Conservation (phyloP, 2,888 invertebrate species). For the Dexiosoma caninum region DNA sequence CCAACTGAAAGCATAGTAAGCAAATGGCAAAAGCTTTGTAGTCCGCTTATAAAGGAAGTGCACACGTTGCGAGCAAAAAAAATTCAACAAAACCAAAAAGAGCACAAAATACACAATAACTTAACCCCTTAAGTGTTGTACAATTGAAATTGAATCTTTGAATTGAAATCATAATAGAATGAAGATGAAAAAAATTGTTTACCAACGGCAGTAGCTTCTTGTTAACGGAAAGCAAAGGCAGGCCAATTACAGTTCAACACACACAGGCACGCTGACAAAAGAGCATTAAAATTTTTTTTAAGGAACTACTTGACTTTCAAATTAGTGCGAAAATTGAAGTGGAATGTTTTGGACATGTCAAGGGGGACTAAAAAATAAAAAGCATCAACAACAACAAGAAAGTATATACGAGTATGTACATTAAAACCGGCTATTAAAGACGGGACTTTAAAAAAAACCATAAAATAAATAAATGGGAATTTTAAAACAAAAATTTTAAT, state of each 20-base stretch:
- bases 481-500: too few relatives aligned
- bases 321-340: conserved; percentile 7
- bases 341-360: conserved; percentile 46
- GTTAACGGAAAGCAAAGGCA: background rate
- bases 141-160: conserved; percentile 53
- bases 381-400: background rate
- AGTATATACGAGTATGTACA: background rate
- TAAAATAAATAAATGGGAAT: too few relatives aligned
- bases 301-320: background rate
- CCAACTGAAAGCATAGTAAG: background rate
- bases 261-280: background rate
- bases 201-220: background rate
- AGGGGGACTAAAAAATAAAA: background rate
- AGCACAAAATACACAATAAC: background rate
- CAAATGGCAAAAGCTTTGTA: conserved; percentile 11
- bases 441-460: background rate
- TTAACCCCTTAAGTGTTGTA: conserved; percentile 46
- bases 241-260: background rate
- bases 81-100: background rate
- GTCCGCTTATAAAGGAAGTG: background rate
- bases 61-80: background rate
- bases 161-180: conserved; percentile 13
- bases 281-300: too few relatives aligned
- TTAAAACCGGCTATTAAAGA: background rate
- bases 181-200: background rate